A percentile compares a stretch with the other conserved stretches of the same genome.
phyloP scores from a whole-genome alignment of 2,888 invertebrate genomes.

The Iselma pallidipennis region DNA sequence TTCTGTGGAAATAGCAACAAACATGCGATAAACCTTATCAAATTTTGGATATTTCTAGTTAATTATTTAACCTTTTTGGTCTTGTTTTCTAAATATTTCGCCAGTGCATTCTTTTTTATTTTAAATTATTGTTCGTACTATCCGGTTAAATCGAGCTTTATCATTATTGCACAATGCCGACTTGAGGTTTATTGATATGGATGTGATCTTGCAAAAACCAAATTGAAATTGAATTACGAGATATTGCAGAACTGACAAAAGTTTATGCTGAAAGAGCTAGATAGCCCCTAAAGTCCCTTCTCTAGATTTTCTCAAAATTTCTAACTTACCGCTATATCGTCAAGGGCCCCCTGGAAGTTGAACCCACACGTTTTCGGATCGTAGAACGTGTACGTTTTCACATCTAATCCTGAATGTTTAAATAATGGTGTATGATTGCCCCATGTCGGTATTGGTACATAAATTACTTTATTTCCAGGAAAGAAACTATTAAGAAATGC shows the following conservation, averaged over 20 bases:
- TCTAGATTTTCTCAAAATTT: too few species aligned
- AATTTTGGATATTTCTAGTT: neutral
- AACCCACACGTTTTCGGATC: constrained; percentile 92
- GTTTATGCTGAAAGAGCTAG: too few species aligned
- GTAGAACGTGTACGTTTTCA: constrained; percentile 92
- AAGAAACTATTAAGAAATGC: constrained; percentile 85
- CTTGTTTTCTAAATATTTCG: neutral
- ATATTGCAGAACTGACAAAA: too few species aligned
- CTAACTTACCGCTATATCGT: constrained; percentile 85
- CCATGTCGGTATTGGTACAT: constrained; percentile 94
- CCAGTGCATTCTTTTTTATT: too few species aligned
- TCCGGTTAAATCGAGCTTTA: constrained; percentile 1
- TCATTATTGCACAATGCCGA: too few species aligned
- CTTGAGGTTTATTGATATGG: too few species aligned
- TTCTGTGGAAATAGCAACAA: neutral
- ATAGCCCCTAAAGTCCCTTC: too few species aligned
- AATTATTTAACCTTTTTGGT: neutral
- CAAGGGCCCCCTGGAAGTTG: constrained; percentile 85
- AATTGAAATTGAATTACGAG: too few species aligned
- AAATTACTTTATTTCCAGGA: constrained; percentile 78
- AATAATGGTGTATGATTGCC: constrained; percentile 97
- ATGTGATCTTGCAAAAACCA: too few species aligned
- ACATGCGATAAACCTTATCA: neutral
- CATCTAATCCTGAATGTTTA: constrained; percentile 81
- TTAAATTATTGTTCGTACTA: neutral